These are phyloP conservation scores for Nomada ruficornis DNA, from an alignment of 2,888 invertebrate species.

Conservation along the genomic window DNA sequence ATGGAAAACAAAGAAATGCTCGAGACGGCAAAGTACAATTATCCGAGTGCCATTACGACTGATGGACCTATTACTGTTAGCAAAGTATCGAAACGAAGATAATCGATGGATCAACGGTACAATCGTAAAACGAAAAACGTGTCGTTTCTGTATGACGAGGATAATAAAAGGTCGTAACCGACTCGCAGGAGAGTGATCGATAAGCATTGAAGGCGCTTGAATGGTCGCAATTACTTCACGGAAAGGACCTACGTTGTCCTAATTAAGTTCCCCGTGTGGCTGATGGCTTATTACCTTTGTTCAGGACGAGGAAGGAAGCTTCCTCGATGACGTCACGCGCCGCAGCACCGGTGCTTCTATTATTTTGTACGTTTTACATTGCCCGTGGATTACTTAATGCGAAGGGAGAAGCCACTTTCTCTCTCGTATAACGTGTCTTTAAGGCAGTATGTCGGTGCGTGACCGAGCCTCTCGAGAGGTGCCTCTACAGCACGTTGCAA, in stretches of 20 bases:
- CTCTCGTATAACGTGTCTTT: conserved; percentile 70
- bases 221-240: conserved; percentile 33
- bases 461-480: conserved; percentile 47
- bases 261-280: conserved; percentile 39
- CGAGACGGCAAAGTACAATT: not conserved
- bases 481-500: conserved; percentile 57
- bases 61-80: too few relatives aligned
- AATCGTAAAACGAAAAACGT: conserved; percentile 6
- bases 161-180: conserved; percentile 12
- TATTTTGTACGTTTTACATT: conserved; percentile 48
- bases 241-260: conserved; percentile 16
- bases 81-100: not conserved
- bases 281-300: conserved; percentile 10
- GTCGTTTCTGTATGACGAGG: not conserved
- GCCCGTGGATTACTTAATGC: conserved; percentile 67
- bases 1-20: not conserved
- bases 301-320: conserved; percentile 37
- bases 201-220: conserved; percentile 27
- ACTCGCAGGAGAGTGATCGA: conserved; percentile 31
- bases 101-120: not conserved
- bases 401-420: conserved; percentile 68
- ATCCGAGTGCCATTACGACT: not conserved
- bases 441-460: conserved; percentile 63
- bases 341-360: conserved; percentile 16
- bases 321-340: conserved; percentile 43